Conservation (phyloP, 2,888 invertebrate genomes). For the Drosophila paranaensis region DNA sequence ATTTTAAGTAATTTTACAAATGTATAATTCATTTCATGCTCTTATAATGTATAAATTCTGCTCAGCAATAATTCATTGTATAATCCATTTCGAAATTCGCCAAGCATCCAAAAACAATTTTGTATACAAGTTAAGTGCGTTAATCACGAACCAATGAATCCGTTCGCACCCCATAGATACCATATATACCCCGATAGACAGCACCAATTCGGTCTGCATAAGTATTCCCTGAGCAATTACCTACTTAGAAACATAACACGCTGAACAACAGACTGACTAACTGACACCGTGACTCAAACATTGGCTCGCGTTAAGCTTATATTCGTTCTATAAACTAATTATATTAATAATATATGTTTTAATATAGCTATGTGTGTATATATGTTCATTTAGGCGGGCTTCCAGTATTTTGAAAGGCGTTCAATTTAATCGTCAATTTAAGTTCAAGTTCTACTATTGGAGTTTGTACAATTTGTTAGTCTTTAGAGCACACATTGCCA, state of each 20-base stretch:
- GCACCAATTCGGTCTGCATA: conserved; percentile 29
- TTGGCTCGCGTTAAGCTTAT: conserved; percentile 48
- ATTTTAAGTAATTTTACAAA: conserved; percentile 19
- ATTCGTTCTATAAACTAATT: conserved; percentile 16
- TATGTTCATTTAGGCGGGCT: conserved; percentile 61
- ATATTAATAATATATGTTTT: conserved; percentile 31
- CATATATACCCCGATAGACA: conserved; percentile 17
- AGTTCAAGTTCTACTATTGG: conserved; percentile 28
- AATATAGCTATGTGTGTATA: conserved; percentile 39
- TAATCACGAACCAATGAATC: conserved; percentile 45
- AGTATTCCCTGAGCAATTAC: conserved; percentile 55
- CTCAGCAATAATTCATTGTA: conserved; percentile 50
- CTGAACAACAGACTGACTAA: conserved; percentile 23
- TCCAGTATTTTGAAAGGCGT: conserved; percentile 50
- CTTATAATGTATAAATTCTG: conserved; percentile 27
- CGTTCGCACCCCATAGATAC: conserved; percentile 8
- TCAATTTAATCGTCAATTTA: conserved; percentile 29
- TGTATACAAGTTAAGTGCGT: conserved; percentile 31
- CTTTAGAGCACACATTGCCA: conserved; percentile 45
- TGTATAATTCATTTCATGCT: conserved; percentile 37
- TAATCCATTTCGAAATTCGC: conserved; percentile 32
- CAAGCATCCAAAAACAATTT: conserved; percentile 32
- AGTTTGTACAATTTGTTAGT: conserved; percentile 50
- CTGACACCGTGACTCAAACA: conserved; percentile 20
- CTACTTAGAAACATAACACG: conserved; percentile 37